Conservation (phyloP, 2,888 invertebrate species). For the Apotomis betuletana region DNA sequence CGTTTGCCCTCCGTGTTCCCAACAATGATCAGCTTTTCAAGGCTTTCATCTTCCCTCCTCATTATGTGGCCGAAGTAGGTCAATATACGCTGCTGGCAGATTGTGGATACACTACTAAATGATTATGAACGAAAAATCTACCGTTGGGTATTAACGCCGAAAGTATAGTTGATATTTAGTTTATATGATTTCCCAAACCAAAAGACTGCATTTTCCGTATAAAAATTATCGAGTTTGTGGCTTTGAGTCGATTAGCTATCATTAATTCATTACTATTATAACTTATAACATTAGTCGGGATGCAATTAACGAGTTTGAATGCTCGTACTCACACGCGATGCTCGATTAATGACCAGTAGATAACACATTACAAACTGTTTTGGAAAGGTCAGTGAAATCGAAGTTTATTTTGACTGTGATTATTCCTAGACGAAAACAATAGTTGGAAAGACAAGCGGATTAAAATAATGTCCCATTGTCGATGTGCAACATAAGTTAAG, state of each 20-base stretch:
- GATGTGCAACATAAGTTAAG: too few species aligned
- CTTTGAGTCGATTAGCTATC: conserved; percentile 7
- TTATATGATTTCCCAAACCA: neutral
- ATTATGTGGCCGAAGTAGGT: too few species aligned
- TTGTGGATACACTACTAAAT: too few species aligned
- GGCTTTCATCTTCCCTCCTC: too few species aligned
- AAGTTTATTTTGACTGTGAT: too few species aligned
- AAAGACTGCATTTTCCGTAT: neutral
- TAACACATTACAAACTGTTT: conserved; percentile 14
- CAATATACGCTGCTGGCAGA: too few species aligned
- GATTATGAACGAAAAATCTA: too few species aligned
- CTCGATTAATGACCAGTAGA: conserved; percentile 2
- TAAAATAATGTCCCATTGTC: too few species aligned
- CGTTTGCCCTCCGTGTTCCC: too few species aligned
- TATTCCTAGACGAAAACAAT: too few species aligned
- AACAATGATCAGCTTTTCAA: too few species aligned
- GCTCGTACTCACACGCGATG: conserved; percentile 1
- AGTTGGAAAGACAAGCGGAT: too few species aligned
- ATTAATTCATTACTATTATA: conserved; percentile 15
- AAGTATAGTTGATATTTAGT: neutral
- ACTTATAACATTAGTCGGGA: conserved; percentile 9
- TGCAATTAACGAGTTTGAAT: neutral
- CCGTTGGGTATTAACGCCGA: neutral
- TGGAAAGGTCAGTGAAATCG: conserved; percentile 11
- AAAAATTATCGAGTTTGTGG: neutral